Evolutionary conservation across 2,797 vertebrate species (phyloP).

Genomic region (Lacerta viridis): DNA sequence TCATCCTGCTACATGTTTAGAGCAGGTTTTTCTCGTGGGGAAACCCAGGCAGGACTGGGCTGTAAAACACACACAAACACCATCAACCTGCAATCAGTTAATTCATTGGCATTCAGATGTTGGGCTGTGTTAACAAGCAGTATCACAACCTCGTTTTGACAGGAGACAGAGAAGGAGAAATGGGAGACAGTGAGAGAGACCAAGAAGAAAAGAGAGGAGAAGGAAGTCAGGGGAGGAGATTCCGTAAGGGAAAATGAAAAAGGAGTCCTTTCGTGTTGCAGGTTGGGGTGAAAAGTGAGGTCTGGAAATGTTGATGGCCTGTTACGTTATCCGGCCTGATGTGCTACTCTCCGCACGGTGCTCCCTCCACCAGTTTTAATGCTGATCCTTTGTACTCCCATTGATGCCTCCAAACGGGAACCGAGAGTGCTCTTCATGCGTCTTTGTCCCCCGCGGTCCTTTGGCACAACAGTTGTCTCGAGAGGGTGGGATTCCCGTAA

Average conservation of each 20-base stretch:
- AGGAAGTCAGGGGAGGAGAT: no score
- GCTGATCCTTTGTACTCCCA: neutral
- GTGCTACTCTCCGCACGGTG: neutral
- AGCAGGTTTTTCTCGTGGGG: neutral
- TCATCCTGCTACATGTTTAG: neutral
- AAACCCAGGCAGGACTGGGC: neutral
- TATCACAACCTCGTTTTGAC: no score
- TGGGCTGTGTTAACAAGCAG: neutral
- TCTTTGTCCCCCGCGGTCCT: neutral
- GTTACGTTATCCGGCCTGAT: neutral
- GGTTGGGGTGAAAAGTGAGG: neutral
- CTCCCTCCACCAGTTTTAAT: neutral
- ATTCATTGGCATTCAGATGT: neutral
- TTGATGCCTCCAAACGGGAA: neutral
- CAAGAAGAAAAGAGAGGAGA: neutral
- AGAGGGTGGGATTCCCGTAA: neutral
- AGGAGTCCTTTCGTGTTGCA: neutral
- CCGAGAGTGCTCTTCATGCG: no score
- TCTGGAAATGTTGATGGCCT: neutral
- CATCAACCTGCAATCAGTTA: neutral
- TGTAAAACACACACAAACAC: neutral
- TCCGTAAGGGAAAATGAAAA: neutral
- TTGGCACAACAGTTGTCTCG: neutral
- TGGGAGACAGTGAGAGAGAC: no score
- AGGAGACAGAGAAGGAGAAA: neutral